phyloP scores from a whole-genome alignment of 2,113 vertebrate genomes.

The Rhineura floridana region DNA sequence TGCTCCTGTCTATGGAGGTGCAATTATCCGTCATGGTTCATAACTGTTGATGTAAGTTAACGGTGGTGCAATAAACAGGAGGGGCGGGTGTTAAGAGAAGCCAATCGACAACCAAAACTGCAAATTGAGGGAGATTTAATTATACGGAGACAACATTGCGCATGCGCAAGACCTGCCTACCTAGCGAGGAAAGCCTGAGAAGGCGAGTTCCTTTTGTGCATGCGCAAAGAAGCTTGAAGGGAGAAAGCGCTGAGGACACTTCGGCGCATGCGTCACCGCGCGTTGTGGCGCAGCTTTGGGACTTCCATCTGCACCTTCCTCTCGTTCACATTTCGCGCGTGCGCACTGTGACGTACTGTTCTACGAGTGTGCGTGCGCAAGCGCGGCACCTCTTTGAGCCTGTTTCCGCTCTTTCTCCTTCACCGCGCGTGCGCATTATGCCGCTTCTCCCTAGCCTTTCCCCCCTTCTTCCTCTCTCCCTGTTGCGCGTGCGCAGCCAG shows the following conservation, averaged over 20 bases:
- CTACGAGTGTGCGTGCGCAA: constrained; percentile 7
- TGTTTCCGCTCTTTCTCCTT: too few relatives aligned
- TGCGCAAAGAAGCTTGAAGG: not conserved
- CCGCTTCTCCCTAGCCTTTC: too few relatives aligned
- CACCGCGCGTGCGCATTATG: too few relatives aligned
- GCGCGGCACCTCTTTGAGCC: too few relatives aligned
- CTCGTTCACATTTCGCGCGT: rapidly evolving
- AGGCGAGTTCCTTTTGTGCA: not conserved
- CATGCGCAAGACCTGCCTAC: not conserved
- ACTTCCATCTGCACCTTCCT: not conserved
- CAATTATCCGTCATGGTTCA: not conserved
- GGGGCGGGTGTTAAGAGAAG: too few relatives aligned
- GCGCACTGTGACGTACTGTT: not conserved
- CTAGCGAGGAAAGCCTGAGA: not conserved
- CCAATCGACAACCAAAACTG: too few relatives aligned
- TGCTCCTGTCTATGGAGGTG: not conserved
- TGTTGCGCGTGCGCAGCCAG: too few relatives aligned
- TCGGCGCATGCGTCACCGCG: not conserved
- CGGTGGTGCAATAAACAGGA: too few relatives aligned
- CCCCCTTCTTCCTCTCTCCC: too few relatives aligned
- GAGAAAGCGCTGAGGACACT: not conserved
- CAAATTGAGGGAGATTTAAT: not conserved
- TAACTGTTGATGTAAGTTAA: not conserved
- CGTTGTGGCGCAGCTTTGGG: too few relatives aligned
- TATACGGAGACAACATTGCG: too few relatives aligned